These are phyloP conservation scores for Mesodorylaimus sp. DNA, from an alignment of 2,888 invertebrate genomes.

Conservation along the genomic window DNA sequence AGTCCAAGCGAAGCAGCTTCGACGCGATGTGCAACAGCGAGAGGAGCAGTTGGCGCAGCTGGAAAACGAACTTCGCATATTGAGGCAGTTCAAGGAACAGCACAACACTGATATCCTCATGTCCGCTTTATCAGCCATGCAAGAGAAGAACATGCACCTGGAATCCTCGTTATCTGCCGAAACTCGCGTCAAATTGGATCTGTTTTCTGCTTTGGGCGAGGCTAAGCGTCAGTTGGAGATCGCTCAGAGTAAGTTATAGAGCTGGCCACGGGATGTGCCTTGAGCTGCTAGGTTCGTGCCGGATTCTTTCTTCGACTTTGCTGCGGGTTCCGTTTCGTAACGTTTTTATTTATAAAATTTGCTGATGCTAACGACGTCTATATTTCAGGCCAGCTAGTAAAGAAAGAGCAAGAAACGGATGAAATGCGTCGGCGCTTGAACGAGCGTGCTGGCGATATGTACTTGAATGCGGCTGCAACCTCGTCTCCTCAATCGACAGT, in stretches of 20 bases:
- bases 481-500: no score
- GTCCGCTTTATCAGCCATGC: conserved; percentile 58
- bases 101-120: conserved; percentile 46
- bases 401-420: background rate
- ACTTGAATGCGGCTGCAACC: no score
- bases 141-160: conserved; percentile 73
- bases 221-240: conserved; percentile 64
- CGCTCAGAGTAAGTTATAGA: conserved; percentile 3
- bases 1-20: conserved; percentile 46
- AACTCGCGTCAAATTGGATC: conserved; percentile 88
- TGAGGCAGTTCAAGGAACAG: conserved; percentile 42
- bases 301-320: no score
- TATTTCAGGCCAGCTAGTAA: background rate
- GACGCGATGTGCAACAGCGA: conserved; percentile 44
- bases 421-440: background rate
- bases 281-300: background rate
- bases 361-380: no score
- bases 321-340: no score
- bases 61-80: conserved; percentile 43
- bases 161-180: conserved; percentile 86
- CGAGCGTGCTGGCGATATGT: no score
- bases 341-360: no score
- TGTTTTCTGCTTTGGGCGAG: conserved; percentile 88
- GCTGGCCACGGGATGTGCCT: background rate
- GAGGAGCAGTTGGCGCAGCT: conserved; percentile 45